phyloP scores from a whole-genome alignment of 2,888 invertebrate species.

The Mesochorus sp. region DNA sequence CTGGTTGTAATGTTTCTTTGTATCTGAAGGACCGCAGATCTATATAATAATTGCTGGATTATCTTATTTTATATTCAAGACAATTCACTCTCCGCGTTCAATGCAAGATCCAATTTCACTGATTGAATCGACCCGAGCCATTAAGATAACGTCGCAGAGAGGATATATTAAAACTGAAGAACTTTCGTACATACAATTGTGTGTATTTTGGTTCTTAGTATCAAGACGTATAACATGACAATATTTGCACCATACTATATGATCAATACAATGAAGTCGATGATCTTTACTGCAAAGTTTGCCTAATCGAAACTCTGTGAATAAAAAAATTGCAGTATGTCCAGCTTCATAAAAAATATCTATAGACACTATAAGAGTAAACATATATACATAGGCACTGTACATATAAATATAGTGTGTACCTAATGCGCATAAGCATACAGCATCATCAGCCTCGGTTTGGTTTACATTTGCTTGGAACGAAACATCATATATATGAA shows the following conservation, averaged over 20 bases:
- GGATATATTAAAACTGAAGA: not conserved
- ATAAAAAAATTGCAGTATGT: not conserved
- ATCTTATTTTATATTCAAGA: conserved; percentile 14
- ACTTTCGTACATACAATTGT: conserved; percentile 7
- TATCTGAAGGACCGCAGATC: not conserved
- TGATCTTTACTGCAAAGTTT: not conserved
- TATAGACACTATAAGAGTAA: too few relatives aligned
- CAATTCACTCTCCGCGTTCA: conserved; percentile 28
- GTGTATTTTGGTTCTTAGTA: conserved; percentile 5
- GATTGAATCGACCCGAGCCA: conserved; percentile 28
- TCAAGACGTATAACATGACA: not conserved
- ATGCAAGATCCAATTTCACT: conserved; percentile 23
- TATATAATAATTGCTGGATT: conserved; percentile 47
- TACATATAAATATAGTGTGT: too few relatives aligned
- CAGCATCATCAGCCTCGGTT: conserved; percentile 35
- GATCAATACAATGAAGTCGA: not conserved
- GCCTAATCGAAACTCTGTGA: too few relatives aligned
- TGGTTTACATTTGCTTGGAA: conserved; percentile 30
- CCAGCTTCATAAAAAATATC: conserved; percentile 28
- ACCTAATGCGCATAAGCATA: not conserved
- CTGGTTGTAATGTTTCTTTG: conserved; percentile 18
- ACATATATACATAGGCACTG: too few relatives aligned
- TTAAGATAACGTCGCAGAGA: not conserved
- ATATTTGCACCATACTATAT: not conserved
- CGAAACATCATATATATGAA: conserved; percentile 3